These are phyloP conservation scores for Symphodus melops DNA, from an alignment of 2,113 vertebrate genomes.

Conservation along the genomic window DNA sequence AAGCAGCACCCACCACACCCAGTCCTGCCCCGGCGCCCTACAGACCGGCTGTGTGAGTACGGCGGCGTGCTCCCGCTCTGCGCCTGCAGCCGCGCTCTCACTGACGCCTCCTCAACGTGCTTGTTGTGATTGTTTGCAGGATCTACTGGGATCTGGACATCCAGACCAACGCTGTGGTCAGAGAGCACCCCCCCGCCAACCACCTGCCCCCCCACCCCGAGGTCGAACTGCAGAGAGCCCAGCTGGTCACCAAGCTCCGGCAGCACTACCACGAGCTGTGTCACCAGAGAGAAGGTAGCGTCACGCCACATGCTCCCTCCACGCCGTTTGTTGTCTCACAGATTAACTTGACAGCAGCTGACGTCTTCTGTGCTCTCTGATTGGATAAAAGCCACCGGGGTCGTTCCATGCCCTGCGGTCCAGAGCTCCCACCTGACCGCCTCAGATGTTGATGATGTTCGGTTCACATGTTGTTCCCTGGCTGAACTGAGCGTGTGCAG, in stretches of 20 bases:
- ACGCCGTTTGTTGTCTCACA: too few species aligned
- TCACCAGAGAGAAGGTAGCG: slow-evolving; percentile 85
- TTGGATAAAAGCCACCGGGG: too few species aligned
- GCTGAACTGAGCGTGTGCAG: too few species aligned
- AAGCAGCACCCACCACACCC: slow-evolving; percentile 62
- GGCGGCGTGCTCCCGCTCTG: neutral
- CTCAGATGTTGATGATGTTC: too few species aligned
- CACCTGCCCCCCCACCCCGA: slow-evolving; percentile 92
- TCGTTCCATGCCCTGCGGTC: too few species aligned
- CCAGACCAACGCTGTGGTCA: slow-evolving; percentile 94
- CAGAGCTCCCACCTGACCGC: too few species aligned
- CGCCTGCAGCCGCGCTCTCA: neutral
- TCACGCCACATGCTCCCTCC: too few species aligned
- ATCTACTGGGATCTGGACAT: slow-evolving; percentile 95
- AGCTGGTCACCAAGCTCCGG: slow-evolving; percentile 93
- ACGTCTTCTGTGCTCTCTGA: too few species aligned
- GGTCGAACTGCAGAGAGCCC: slow-evolving; percentile 94
- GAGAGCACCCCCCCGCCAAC: slow-evolving; percentile 85
- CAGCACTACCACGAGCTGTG: slow-evolving; percentile 98
- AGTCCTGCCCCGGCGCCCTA: slow-evolving; percentile 74
- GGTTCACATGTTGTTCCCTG: too few species aligned
- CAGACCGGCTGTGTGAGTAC: slow-evolving; percentile 91
- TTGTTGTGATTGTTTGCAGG: slow-evolving; percentile 30
- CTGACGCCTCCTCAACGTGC: neutral
- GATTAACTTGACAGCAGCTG: too few species aligned